phyloP scores from a whole-genome alignment of 2,797 vertebrate species.

The Malurus splendens region DNA sequence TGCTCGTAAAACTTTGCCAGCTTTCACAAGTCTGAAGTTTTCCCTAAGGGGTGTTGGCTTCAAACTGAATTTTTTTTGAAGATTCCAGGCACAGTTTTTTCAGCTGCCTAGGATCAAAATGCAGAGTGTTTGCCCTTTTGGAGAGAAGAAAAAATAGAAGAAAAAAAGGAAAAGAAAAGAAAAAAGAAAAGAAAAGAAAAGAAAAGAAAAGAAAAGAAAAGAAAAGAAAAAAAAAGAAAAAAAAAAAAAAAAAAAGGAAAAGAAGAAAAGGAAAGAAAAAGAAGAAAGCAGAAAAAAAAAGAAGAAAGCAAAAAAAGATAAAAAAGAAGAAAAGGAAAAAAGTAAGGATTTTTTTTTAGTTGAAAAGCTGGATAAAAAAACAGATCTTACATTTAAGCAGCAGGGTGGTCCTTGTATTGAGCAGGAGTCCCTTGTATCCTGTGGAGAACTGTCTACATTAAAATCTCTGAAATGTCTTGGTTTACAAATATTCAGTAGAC shows the following conservation, averaged over 20 bases:
- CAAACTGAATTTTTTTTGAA: background rate
- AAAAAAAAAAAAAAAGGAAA: background rate
- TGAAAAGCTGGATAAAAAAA: background rate
- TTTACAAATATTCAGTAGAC: background rate
- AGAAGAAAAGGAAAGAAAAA: background rate
- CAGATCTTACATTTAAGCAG: background rate
- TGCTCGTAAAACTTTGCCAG: background rate
- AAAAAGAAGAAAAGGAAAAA: background rate
- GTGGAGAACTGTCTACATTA: background rate
- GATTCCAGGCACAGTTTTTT: background rate
- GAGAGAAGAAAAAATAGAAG: background rate
- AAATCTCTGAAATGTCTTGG: background rate
- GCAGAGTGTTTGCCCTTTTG: background rate
- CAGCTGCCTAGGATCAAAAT: background rate
- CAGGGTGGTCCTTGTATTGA: background rate
- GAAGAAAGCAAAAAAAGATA: too few relatives aligned
- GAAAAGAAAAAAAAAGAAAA: background rate
- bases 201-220: background rate
- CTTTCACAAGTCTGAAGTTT: slow-evolving; percentile 34
- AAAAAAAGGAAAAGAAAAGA: background rate
- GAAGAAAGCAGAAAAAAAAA: background rate
- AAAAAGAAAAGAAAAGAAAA: background rate
- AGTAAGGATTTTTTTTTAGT: background rate
- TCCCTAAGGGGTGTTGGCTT: slow-evolving; percentile 12
- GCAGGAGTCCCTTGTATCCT: background rate